Base-by-base conservation (phyloP, 2,888 invertebrate species). In the Lepidonotus clava region DNA sequence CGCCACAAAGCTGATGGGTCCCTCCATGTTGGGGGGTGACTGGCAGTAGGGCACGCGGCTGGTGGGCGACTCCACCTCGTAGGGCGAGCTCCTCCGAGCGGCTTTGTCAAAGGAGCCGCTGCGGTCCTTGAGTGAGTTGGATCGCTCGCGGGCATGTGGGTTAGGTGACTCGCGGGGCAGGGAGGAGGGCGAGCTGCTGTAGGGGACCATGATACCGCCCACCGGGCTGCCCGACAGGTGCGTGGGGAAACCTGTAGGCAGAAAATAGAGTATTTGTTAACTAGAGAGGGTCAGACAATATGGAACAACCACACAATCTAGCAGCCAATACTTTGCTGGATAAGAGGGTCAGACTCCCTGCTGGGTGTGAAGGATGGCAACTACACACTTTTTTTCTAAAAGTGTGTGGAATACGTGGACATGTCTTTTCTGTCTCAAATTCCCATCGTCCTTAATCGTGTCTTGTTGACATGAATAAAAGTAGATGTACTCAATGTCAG, bases 1-100 rank as follows among this genome's bases (percentile, higher is more conserved):
- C 28, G 98, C 97, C 92, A 97, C 96, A 95, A 97, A 97, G 90
- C 96, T 96, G 89, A 96, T 95, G 32, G 96, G 96, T 14, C 93
- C 94, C 83, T 94, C 94, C 90, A 93, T 92, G 86, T 92, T 93
- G 6, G 93, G 93, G n/a, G 94, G 93, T 0, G 94, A 94, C 88
- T 92, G 91, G 18, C 92, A 92, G 87, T 71, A 87, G 56, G 83
- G 80, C 41, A 84, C 24, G 14, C 61, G 18, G 76, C 56, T 71
- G n/a, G 32, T 38, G 6, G 84, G 56, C 11, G 66, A 40, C 56
- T 67, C 86, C 51, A 83, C 51, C 38, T 46, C 53, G 28, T 80
- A 56, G 24, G 80, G 80, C 4, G 86, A 38, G 41, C 67, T 85
- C 11, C 41, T 2, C 66, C 76, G 77, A 21, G 53, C 53, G 5